Conservation (phyloP, 2,888 invertebrate species). For the Megamerina dolium region DNA sequence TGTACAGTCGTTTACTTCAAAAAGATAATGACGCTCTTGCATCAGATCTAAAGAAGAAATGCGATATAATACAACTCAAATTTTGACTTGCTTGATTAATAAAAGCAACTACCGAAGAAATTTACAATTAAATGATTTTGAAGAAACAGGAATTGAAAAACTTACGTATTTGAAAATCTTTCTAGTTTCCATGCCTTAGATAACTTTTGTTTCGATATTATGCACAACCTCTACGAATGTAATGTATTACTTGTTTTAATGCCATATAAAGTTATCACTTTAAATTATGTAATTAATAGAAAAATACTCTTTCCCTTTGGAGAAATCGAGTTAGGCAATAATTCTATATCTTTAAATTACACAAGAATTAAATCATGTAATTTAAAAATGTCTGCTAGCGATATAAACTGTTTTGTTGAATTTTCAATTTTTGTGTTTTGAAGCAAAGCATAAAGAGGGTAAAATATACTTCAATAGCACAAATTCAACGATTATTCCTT, state of each 20-base stretch:
- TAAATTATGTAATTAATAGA: conserved; percentile 15
- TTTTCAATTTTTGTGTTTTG: conserved; percentile 14
- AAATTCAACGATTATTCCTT: conserved; percentile 8
- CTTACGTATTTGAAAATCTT: too few species aligned
- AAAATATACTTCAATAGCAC: conserved; percentile 8
- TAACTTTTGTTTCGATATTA: too few species aligned
- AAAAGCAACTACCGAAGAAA: too few species aligned
- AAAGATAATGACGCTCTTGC: conserved; percentile 23
- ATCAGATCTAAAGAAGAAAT: conserved; percentile 18
- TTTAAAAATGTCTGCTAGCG: conserved; percentile 19
- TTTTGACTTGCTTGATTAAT: conserved; percentile 15
- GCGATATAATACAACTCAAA: conserved; percentile 16
- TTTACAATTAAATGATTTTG: too few species aligned
- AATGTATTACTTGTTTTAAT: conserved; percentile 16
- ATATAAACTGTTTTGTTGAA: conserved; percentile 12
- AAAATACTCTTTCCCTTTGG: conserved; percentile 16
- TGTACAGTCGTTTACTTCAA: too few species aligned
- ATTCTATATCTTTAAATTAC: too few species aligned
- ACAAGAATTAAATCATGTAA: conserved; percentile 13
- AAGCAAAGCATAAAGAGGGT: conserved; percentile 7
- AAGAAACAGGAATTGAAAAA: too few species aligned
- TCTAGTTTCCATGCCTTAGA: too few species aligned
- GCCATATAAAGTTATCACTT: conserved; percentile 12
- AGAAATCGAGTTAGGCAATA: too few species aligned
- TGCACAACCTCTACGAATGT: too few species aligned